Evolutionary conservation across 2,113 vertebrate species (phyloP).

Genomic region (Calonectris borealis): DNA sequence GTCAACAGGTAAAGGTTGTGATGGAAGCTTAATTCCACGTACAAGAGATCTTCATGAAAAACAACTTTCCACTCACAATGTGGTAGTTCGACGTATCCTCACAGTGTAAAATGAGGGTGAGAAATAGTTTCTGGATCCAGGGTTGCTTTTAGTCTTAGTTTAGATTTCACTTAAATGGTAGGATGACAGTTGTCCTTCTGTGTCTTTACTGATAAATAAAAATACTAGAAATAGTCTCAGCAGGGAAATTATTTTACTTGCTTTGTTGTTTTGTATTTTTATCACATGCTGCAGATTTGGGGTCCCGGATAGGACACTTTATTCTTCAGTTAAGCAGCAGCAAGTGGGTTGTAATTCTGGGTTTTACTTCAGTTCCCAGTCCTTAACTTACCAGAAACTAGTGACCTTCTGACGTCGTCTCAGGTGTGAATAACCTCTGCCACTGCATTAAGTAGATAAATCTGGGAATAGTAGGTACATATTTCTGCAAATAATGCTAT

Average conservation of each 20-base stretch:
- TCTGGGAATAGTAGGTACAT: not conserved
- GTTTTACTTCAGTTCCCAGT: not conserved
- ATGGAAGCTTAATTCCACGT: not conserved
- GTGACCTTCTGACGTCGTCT: not conserved
- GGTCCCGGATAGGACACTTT: fast-evolving
- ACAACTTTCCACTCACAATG: not conserved
- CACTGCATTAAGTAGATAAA: not conserved
- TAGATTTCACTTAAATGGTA: not conserved
- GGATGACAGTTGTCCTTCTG: not conserved
- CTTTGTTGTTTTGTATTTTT: not conserved
- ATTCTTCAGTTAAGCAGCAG: not conserved
- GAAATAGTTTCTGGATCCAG: not conserved
- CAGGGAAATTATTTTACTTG: not conserved
- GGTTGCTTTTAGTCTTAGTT: not conserved
- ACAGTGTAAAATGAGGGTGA: not conserved
- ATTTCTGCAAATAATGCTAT: not conserved
- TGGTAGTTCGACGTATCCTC: not conserved
- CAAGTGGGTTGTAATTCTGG: not conserved
- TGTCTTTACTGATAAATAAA: not conserved
- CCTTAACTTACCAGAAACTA: not conserved
- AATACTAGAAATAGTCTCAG: not conserved
- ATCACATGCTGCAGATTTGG: not conserved
- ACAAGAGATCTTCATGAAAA: not conserved
- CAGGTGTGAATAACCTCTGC: not conserved
- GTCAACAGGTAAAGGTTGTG: not conserved